A percentile compares a stretch with the other conserved stretches of the same genome.
Conservation (phyloP, 64 coral and sea anemone genomes). For the Montipora cactus region DNA sequence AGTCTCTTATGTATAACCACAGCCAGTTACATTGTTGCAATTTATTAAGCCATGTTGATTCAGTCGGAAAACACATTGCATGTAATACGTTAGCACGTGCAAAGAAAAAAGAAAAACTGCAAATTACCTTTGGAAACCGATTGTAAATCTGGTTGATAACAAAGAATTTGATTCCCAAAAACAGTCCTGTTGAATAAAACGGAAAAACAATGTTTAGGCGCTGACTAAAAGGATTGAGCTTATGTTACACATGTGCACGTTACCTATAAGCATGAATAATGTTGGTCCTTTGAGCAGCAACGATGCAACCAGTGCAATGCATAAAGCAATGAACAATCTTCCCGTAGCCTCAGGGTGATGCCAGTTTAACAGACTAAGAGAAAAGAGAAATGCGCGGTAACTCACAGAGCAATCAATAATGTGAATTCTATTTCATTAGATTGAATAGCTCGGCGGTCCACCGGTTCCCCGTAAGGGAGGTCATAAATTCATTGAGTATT, state of each 20-base stretch:
- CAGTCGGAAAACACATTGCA: too few relatives aligned
- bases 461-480: too few relatives aligned
- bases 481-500: too few relatives aligned
- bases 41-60: too few relatives aligned
- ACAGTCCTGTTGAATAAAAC: neutral
- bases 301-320: slow-evolving; percentile 62
- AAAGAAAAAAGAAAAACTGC: too few relatives aligned
- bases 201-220: neutral
- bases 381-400: neutral
- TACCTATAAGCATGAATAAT: slow-evolving; percentile 80
- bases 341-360: slow-evolving; percentile 72
- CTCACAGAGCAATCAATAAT: neutral
- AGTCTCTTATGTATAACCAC: too few relatives aligned
- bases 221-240: too few relatives aligned
- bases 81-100: too few relatives aligned
- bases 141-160: slow-evolving; percentile 74
- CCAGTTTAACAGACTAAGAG: slow-evolving; percentile 78
- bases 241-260: neutral
- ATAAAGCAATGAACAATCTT: slow-evolving; percentile 48
- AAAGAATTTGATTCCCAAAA: slow-evolving; percentile 83
- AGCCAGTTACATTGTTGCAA: too few relatives aligned
- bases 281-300: slow-evolving; percentile 67
- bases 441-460: too few relatives aligned
- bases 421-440: too few relatives aligned
- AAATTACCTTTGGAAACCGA: slow-evolving; percentile 87